These are phyloP conservation scores for Buphagus erythrorhynchus DNA, from an alignment of 2,797 vertebrate genomes.

Conservation along the genomic window DNA sequence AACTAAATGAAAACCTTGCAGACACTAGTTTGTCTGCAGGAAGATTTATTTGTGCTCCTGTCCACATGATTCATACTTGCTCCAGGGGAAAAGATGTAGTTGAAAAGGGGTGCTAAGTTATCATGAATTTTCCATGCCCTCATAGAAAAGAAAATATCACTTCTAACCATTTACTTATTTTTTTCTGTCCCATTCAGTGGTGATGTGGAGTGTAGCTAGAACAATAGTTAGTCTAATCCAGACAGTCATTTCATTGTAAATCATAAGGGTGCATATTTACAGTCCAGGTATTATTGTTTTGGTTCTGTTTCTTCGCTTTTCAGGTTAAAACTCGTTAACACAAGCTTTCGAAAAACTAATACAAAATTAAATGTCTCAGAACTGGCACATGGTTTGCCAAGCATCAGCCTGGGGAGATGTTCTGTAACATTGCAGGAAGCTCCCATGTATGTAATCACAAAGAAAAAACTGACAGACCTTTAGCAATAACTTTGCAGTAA, in stretches of 20 bases:
- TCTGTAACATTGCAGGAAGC: not conserved
- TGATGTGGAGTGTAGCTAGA: not conserved
- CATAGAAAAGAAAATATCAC: not conserved
- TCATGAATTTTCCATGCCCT: constrained; percentile 11
- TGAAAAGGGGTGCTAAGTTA: not conserved
- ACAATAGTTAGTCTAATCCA: constrained; percentile 16
- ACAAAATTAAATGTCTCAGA: not conserved
- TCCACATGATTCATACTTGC: not conserved
- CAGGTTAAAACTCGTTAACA: not conserved
- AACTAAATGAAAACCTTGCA: not conserved
- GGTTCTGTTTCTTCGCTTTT: constrained; percentile 2
- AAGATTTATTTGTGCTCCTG: constrained; percentile 22
- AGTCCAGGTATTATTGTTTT: constrained; percentile 9
- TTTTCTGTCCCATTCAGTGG: not conserved
- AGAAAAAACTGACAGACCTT: not conserved
- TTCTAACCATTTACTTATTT: not conserved
- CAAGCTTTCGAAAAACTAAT: not conserved
- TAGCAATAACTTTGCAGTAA: not conserved
- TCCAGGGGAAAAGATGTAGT: not conserved
- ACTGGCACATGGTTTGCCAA: not conserved
- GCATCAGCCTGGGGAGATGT: not conserved
- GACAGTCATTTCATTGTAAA: not conserved
- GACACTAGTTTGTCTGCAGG: not conserved
- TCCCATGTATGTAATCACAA: not conserved
- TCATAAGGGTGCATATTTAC: not conserved